phyloP scores from a whole-genome alignment of 2,113 vertebrate genomes.

The Sebastes schlegelii region DNA sequence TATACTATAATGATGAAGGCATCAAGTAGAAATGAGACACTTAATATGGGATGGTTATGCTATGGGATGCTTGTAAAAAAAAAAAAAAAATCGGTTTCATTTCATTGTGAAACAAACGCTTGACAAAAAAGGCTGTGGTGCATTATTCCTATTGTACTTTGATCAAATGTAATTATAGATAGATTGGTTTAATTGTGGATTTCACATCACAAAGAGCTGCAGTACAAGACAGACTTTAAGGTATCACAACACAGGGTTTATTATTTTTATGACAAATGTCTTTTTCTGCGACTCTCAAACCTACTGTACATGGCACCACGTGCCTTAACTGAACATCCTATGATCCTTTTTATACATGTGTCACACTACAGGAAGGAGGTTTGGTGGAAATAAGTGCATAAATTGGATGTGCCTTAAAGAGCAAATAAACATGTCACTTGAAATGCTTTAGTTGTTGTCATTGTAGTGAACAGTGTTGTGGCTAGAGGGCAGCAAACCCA shows the following conservation, averaged over 20 bases:
- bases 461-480: background rate
- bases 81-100: background rate
- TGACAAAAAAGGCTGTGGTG: background rate
- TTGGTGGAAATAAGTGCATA: background rate
- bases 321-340: constrained; percentile 26
- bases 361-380: background rate
- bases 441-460: background rate
- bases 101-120: background rate
- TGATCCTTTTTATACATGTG: background rate
- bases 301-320: constrained; percentile 3
- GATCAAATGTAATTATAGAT: background rate
- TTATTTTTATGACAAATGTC: background rate
- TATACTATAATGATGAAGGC: background rate
- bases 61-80: background rate
- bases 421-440: constrained; percentile 54
- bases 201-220: background rate
- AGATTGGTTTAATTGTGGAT: background rate
- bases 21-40: constrained; percentile 10
- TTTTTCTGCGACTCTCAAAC: background rate
- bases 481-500: constrained; percentile 52
- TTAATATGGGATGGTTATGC: background rate
- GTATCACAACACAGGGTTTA: constrained; percentile 6
- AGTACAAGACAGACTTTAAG: background rate
- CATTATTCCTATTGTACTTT: constrained; percentile 37
- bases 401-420: constrained; percentile 70